Evolutionary conservation across 2,888 invertebrate genomes (phyloP), one percentile per base, ranked within the genome.

Genomic region (Nomada ruficornis): DNA sequence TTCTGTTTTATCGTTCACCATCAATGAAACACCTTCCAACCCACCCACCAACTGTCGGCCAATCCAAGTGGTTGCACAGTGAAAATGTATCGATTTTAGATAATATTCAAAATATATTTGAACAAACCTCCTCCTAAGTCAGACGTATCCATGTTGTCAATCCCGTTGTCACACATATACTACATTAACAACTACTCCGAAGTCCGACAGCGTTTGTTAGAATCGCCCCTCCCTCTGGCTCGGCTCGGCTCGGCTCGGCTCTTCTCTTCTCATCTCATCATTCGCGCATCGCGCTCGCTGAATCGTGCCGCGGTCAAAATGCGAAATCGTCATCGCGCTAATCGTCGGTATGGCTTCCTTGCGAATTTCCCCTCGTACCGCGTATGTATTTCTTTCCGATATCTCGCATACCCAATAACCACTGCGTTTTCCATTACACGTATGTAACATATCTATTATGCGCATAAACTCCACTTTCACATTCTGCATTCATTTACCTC

Each of bases 101-200:
- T 69, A 69, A 68, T 81, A 80, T 68, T 69, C n/a, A 60, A 80
- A 85, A 87, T 81, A 82, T 82, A 83, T 82, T 82, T 80, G 63
- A 90, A 93, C 93, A 89, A 93, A 93, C 93, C 93, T 93, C 93
- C 93, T 93, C 93, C 93, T 91, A 92, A 93, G 92, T 93, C 91
- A 90, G 92, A 91, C 92, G 93, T 92, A 93, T 93, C 93, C 93
- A 94, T 94, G 93, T 92, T 94, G 93, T 92, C 93, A 94, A 94
- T 93, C 93, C 91, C 93, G 93, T 93, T 93, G 93, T 94, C 92
- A 93, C 93, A 94, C 93, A 94, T 93, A 94, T 93, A 93, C 93
- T 94, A 94, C 93, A 92, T 93, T 93, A 93, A 93, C 93, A 93
- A 93, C 92, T 92, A 93, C 92, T 93, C 91, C 91, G 90, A 93